Conservation (phyloP, 1,140 invertebrate genomes). For the Lasioglossum albipes region DNA sequence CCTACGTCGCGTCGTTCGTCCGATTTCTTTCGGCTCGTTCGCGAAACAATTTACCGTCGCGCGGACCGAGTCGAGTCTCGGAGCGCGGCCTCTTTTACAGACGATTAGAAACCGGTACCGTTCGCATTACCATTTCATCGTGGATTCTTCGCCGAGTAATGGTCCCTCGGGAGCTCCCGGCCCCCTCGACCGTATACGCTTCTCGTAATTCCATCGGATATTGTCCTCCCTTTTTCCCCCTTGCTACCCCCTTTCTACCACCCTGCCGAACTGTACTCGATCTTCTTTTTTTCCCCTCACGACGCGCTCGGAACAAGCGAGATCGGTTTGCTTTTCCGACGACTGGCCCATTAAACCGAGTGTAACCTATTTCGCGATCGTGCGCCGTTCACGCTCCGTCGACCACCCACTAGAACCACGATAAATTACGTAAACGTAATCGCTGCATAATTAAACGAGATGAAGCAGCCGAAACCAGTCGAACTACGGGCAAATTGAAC, state of each 20-base stretch:
- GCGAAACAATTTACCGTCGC: conserved; percentile 28
- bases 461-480: neutral
- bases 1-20: conserved; percentile 8
- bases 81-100: conserved; percentile 38
- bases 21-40: conserved; percentile 40
- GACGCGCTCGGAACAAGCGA: too few species aligned
- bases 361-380: conserved; percentile 18
- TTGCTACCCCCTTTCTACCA: too few species aligned
- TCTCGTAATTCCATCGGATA: conserved; percentile 37
- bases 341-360: conserved; percentile 20
- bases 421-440: conserved; percentile 30
- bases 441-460: conserved; percentile 15
- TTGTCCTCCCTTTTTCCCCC: conserved; percentile 18
- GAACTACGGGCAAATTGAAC: conserved; percentile 19
- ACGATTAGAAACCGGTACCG: conserved; percentile 57
- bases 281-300: neutral
- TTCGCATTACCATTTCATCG: conserved; percentile 45
- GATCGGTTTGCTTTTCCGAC: neutral
- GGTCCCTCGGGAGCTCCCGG: conserved; percentile 1
- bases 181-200: conserved; percentile 12
- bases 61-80: neutral
- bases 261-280: neutral
- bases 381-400: neutral
- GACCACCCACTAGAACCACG: neutral
- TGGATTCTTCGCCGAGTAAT: conserved; percentile 33